phyloP scores from a whole-genome alignment of 1,140 invertebrate genomes.

The Drosophila littoralis region DNA sequence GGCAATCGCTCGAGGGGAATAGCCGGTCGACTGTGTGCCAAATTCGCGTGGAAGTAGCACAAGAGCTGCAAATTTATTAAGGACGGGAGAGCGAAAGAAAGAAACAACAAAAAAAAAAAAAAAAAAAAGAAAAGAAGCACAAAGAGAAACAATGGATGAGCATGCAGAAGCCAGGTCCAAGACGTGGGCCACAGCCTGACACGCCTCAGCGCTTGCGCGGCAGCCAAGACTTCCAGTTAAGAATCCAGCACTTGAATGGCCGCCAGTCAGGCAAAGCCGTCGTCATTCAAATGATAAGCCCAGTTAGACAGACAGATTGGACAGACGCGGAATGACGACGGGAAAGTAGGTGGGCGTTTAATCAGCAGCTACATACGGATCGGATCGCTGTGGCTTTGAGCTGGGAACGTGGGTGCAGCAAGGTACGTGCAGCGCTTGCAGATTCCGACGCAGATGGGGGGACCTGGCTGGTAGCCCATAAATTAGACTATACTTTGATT shows the following conservation, averaged over 20 bases:
- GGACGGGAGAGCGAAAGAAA: constrained; percentile 37
- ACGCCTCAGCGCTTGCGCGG: constrained; percentile 61
- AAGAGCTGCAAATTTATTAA: constrained; percentile 46
- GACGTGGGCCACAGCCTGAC: constrained; percentile 29
- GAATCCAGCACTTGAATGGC: constrained; percentile 52
- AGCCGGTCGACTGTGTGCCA: constrained; percentile 27
- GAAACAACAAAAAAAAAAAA: constrained; percentile 9
- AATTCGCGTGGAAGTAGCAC: constrained; percentile 58
- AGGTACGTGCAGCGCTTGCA: constrained; percentile 54
- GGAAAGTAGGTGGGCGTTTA: constrained; percentile 66
- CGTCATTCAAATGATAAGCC: constrained; percentile 52
- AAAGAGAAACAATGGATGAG: constrained; percentile 34
- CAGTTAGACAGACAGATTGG: constrained; percentile 49
- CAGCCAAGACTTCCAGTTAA: constrained; percentile 45
- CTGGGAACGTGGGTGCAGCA: constrained; percentile 55
- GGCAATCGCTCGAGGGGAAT: constrained; percentile 13
- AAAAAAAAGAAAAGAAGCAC: neutral
- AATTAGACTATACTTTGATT: constrained; percentile 59
- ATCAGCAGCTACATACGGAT: constrained; percentile 32
- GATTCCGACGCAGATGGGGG: constrained; percentile 34
- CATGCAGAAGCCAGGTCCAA: constrained; percentile 22
- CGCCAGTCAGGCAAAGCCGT: constrained; percentile 51
- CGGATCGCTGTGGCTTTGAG: neutral
- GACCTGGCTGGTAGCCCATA: constrained; percentile 28
- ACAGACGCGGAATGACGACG: constrained; percentile 14